Base-by-base conservation (phyloP, 2,797 vertebrate genomes). In the Orestias chungarensis region DNA sequence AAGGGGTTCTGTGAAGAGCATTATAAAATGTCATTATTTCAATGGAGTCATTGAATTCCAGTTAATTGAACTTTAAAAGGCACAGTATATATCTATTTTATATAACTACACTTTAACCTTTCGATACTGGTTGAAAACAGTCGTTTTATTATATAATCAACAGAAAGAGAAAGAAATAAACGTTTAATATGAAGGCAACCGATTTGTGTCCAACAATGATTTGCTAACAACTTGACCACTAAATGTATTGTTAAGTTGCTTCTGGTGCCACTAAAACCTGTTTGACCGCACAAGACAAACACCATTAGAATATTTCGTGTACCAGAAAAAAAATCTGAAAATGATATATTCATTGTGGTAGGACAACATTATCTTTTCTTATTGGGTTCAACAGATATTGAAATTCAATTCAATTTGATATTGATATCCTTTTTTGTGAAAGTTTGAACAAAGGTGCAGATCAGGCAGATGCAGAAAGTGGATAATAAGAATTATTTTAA, bases 1-100 rank as follows among this genome's bases (percentile, higher is more conserved):
- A 85, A 82, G 65, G 81, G 77, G 75, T 68, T 67, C 7, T 12
- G 70, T 43, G 55, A 82, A 73, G 61, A 71, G 66, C 43, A 43
- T n/a, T 40, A 70, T 33, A 79, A 25, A 71, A 74, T 74, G 64
- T 69, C 65, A 79, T 77, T 68, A 77, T 76, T 55, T 61, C 70
- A 76, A 35, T 64, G 59, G 62, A 75, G 68, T 73, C 33, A 78
- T 62, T 76, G 23, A 64, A 71, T 75, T 80, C 49, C 68, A 70
- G 59, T 78, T 57, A 83, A 72, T 84, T 74, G 52, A 65, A 75
- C 25, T 29, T 78, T 67, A 46, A 73, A 66, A 66, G 71, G n/a
- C 78, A 61, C 31, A 35, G 31, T 23, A 33, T 3, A 5, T 33
- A 59, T 23, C 31, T 59, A 59, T 33, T 57, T 57, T 20, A 55